Conservation (phyloP, 2,888 invertebrate species). For the Sminthurinus aureus region DNA sequence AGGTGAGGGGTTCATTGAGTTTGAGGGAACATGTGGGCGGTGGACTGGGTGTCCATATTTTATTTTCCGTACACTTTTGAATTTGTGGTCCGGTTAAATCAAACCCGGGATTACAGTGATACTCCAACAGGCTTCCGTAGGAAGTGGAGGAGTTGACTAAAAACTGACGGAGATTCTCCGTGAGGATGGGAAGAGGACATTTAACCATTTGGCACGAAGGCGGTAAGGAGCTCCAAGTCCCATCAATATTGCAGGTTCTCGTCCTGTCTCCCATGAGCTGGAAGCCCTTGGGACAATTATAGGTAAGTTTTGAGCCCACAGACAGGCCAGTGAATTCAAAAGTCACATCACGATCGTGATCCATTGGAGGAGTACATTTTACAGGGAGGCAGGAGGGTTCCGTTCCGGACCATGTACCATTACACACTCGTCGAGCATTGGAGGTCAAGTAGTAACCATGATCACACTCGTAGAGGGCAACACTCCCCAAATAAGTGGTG, state of each 20-base stretch:
- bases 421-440: constrained; percentile 74
- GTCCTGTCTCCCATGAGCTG: constrained; percentile 78
- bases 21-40: constrained; percentile 52
- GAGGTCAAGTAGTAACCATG: constrained; percentile 60
- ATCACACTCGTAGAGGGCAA: constrained; percentile 83
- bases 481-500: constrained; percentile 87
- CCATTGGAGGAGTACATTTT: constrained; percentile 75
- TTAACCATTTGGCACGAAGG: constrained; percentile 84
- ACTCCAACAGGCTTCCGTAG: constrained; percentile 85
- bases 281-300: constrained; percentile 82
- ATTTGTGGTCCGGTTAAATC: constrained; percentile 61
- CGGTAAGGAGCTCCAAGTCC: constrained; percentile 81
- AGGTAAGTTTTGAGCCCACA: constrained; percentile 81
- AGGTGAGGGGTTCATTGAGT: constrained; percentile 49
- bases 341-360: constrained; percentile 77
- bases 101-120: constrained; percentile 86
- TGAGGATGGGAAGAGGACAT: constrained; percentile 75
- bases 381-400: constrained; percentile 72
- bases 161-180: constrained; percentile 86
- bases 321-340: constrained; percentile 76
- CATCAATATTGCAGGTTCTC: constrained; percentile 76
- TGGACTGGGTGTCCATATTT: constrained; percentile 54
- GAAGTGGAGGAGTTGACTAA: constrained; percentile 83
- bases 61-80: constrained; percentile 52
- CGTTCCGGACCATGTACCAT: constrained; percentile 90